A percentile compares a stretch with the other conserved stretches of the same genome.
phyloP scores from a whole-genome alignment of 2,797 vertebrate genomes.

The Salmo trutta region DNA sequence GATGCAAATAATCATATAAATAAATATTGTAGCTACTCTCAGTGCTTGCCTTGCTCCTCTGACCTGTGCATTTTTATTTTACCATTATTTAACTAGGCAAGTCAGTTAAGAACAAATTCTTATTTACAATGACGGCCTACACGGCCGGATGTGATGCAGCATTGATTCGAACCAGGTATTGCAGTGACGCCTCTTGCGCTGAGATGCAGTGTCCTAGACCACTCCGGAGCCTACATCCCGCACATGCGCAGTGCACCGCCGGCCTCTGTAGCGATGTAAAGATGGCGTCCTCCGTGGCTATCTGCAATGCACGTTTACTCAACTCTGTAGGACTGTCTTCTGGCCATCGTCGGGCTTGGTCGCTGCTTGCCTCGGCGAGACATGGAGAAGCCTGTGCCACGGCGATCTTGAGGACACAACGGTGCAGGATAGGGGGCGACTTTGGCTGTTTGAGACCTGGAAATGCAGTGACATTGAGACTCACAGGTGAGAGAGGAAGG shows the following conservation, averaged over 20 bases:
- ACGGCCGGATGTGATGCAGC: no score
- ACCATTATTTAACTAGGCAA: background rate
- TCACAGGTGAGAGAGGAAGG: conserved; percentile 57
- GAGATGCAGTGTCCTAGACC: background rate
- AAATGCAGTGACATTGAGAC: conserved; percentile 65
- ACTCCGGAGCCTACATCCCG: background rate
- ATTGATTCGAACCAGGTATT: no score
- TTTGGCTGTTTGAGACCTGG: conserved; percentile 26
- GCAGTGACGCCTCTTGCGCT: no score
- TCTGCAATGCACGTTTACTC: conserved; percentile 70
- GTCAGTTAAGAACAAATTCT: background rate
- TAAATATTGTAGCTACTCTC: background rate
- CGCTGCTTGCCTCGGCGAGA: conserved; percentile 24
- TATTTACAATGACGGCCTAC: no score
- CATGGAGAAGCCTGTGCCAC: conserved; percentile 42
- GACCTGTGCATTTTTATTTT: background rate
- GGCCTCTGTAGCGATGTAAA: conserved; percentile 44
- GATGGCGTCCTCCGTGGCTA: conserved; percentile 78
- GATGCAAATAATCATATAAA: background rate
- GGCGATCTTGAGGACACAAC: background rate
- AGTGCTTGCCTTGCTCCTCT: background rate
- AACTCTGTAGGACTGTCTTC: conserved; percentile 45
- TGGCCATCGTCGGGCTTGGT: conserved; percentile 38
- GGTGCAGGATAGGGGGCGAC: conserved; percentile 7
- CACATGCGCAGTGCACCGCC: conserved; percentile 49